Evolutionary conservation across 2,113 vertebrate genomes (phyloP).

Genomic region (Neogale vison): DNA sequence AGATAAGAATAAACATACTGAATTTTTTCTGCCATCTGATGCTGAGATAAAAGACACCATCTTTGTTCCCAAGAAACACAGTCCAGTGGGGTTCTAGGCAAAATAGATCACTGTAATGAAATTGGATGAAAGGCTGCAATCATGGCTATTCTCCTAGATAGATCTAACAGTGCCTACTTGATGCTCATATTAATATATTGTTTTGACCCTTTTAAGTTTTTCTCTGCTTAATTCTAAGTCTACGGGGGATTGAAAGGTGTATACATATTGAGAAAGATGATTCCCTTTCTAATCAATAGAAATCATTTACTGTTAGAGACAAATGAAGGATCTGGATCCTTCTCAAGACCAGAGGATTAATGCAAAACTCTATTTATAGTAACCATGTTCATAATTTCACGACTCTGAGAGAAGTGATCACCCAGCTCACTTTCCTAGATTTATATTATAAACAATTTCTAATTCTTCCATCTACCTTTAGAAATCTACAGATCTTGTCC

Average conservation of each 20-base stretch:
- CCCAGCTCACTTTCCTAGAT: neutral
- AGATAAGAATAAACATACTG: neutral
- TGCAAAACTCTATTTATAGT: neutral
- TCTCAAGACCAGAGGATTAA: neutral
- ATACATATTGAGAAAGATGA: neutral
- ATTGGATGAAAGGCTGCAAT: neutral
- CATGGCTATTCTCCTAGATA: neutral
- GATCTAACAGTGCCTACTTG: neutral
- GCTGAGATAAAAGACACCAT: neutral
- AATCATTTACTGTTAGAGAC: slow-evolving; percentile 36
- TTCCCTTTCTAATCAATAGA: slow-evolving; percentile 33
- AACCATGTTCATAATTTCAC: neutral
- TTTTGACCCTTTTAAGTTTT: neutral
- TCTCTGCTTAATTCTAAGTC: slow-evolving; percentile 26
- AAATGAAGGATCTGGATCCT: neutral
- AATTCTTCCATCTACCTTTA: neutral
- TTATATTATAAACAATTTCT: neutral
- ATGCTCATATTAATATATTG: neutral
- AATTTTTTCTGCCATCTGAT: neutral
- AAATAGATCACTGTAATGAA: neutral
- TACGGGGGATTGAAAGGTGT: slow-evolving; percentile 21
- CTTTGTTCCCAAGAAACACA: neutral
- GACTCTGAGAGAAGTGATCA: neutral
- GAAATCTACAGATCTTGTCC: neutral
- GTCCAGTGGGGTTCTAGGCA: neutral